Conservation (phyloP, 2,888 invertebrate genomes). For the Agrilus biguttatus region DNA sequence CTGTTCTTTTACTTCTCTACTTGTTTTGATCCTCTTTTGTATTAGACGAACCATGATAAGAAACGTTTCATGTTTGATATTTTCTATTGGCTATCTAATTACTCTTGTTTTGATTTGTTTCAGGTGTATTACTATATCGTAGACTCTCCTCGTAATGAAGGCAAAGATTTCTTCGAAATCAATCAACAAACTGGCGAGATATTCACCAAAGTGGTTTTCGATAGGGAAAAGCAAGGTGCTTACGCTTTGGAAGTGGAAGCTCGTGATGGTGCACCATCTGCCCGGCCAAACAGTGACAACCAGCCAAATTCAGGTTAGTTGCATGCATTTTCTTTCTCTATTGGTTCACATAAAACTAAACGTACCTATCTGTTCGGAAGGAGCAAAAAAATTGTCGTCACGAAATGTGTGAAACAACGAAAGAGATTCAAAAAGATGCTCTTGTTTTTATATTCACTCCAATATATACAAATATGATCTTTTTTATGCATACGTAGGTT, state of each 20-base stretch:
- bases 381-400: too few species aligned
- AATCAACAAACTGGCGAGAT: conserved; percentile 92
- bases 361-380: too few species aligned
- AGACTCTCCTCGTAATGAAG: conserved; percentile 81
- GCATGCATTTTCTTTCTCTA: conserved; percentile 2
- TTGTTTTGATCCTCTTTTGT: too few species aligned
- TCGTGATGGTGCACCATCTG: conserved; percentile 91
- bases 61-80: too few species aligned
- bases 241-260: conserved; percentile 97
- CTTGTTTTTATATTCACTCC: too few species aligned
- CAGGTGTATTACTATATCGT: conserved; percentile 91
- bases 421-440: too few species aligned
- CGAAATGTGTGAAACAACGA: too few species aligned
- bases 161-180: conserved; percentile 92
- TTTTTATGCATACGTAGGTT: too few species aligned
- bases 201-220: conserved; percentile 89
- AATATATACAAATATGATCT: too few species aligned
- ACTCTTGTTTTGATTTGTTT: conserved; percentile 11
- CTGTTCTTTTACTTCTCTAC: too few species aligned
- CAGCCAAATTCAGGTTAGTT: conserved; percentile 88
- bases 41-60: too few species aligned
- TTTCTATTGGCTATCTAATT: neutral
- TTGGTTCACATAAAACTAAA: neutral
- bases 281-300: conserved; percentile 83
- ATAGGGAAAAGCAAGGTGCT: conserved; percentile 93